These are phyloP conservation scores for Semnornis frantzii DNA, from an alignment of 2,113 vertebrate genomes.

Conservation along the genomic window DNA sequence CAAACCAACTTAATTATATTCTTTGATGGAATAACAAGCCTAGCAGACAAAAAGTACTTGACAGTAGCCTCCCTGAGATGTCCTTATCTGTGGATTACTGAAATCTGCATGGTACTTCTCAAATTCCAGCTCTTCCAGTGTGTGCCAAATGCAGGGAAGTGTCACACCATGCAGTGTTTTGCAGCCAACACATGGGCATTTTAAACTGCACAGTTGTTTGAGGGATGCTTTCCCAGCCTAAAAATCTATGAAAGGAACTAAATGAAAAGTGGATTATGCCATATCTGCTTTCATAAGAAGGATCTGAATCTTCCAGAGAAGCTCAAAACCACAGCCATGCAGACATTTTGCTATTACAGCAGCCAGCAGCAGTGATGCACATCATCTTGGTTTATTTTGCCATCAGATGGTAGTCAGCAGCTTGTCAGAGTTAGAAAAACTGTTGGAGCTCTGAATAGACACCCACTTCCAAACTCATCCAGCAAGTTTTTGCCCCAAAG, in stretches of 20 bases:
- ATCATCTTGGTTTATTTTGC: background rate
- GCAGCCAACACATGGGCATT: background rate
- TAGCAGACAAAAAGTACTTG: constrained; percentile 2
- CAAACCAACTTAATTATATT: constrained; percentile 28
- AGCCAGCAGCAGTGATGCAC: background rate
- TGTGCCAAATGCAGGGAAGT: background rate
- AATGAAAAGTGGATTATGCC: background rate
- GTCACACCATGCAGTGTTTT: background rate
- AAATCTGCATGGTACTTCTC: background rate
- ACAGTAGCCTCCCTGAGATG: background rate
- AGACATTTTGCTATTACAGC: background rate
- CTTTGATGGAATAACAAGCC: constrained; percentile 31
- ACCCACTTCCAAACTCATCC: background rate
- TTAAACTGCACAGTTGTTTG: background rate
- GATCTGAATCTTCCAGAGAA: background rate
- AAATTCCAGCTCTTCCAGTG: background rate
- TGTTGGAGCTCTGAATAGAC: background rate
- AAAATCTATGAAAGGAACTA: background rate
- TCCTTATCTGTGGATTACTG: background rate
- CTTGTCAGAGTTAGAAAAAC: background rate
- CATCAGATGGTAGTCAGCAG: background rate
- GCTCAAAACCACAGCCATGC: background rate
- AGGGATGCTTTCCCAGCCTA: background rate
- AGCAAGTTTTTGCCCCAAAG: background rate
- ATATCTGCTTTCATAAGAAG: background rate